Base-by-base conservation (phyloP, 1,140 invertebrate genomes). In the Drosophila repletoides region DNA sequence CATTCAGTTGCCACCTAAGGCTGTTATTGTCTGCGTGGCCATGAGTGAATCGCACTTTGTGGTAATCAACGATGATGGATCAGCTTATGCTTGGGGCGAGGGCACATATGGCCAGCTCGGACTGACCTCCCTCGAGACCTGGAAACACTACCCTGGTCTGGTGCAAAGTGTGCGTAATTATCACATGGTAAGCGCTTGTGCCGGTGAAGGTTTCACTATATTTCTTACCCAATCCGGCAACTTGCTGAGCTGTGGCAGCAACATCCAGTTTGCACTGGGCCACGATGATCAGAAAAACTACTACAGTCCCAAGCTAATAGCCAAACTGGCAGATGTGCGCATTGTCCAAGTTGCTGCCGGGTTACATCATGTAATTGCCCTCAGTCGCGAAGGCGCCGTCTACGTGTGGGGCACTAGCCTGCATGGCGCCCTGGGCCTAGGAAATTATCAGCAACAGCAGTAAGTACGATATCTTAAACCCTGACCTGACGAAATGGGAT, bases 1-100 rank as follows among this genome's bases (percentile, higher is more conserved):
- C 0, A 90, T 93, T 12, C 90, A 91, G 12, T 88, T 94, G 40
- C 93, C 93, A 5, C 89, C 92, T 4, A 91, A 91, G 61, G 88
- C 88, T 3, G 91, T 91, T 56, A 91, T 94, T 19, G 89, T 91
- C 14, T 80, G 93, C 84, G 91, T 95, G 17, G 91, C 93, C 29
- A 92, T 93, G 22, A 94, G 94, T 45, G 91, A 91, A 34, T 93
- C 93, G 12, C 95, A 96, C 90, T 93, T 93, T 76, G 92, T 96
- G 49, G 93, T 94, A 19, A 91, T 96, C 2, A 95, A 94, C 56
- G 77, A 89, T 71, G 92, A 95, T 81, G 91, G 92, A 24, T 89
- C 92, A 7, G 94, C 95, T 9, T 96, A 93, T 79, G 92, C 93
- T 2, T 96, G 95, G 95, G 95, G 95, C 21, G 92, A 93, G 80